phyloP scores from a whole-genome alignment of 2,888 invertebrate genomes.

The Escarpia spicata region DNA sequence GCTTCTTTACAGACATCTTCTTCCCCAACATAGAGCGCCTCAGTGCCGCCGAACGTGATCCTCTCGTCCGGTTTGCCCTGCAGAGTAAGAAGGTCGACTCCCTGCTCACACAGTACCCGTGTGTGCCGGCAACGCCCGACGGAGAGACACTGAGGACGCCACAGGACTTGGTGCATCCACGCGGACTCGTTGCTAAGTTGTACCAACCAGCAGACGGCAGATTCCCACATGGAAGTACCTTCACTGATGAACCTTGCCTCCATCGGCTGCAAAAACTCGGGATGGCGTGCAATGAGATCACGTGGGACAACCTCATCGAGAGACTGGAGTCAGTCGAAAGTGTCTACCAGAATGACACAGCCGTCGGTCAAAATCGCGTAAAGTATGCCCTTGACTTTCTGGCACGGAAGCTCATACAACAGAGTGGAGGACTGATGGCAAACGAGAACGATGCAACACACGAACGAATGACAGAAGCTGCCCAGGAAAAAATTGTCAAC shows the following conservation, averaged over 20 bases:
- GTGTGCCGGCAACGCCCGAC: constrained; percentile 46
- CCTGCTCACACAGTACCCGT: constrained; percentile 38
- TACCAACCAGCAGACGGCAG: constrained; percentile 44
- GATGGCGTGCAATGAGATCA: constrained; percentile 42
- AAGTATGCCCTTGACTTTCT: constrained; percentile 29
- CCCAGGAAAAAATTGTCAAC: neutral
- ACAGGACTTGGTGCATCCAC: constrained; percentile 45
- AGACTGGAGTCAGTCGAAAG: constrained; percentile 41
- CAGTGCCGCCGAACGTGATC: constrained; percentile 33
- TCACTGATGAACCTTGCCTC: constrained; percentile 25
- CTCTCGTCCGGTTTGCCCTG: constrained; percentile 44
- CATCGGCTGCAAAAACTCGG: constrained; percentile 41
- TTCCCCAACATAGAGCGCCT: constrained; percentile 42
- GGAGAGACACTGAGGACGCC: constrained; percentile 41
- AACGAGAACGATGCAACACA: neutral
- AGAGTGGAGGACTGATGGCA: neutral
- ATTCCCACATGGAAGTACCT: constrained; percentile 44
- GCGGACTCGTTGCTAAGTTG: constrained; percentile 38
- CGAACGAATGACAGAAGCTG: neutral
- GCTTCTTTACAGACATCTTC: constrained; percentile 43
- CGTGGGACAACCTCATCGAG: constrained; percentile 40
- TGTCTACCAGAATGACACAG: constrained; percentile 28
- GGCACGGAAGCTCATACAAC: constrained; percentile 32
- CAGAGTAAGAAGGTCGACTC: constrained; percentile 43
- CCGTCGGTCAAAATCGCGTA: constrained; percentile 23